Evolutionary conservation across 1,140 invertebrate genomes (phyloP), one percentile per base, ranked within the genome.

Genomic region (Brachionus sp.): DNA sequence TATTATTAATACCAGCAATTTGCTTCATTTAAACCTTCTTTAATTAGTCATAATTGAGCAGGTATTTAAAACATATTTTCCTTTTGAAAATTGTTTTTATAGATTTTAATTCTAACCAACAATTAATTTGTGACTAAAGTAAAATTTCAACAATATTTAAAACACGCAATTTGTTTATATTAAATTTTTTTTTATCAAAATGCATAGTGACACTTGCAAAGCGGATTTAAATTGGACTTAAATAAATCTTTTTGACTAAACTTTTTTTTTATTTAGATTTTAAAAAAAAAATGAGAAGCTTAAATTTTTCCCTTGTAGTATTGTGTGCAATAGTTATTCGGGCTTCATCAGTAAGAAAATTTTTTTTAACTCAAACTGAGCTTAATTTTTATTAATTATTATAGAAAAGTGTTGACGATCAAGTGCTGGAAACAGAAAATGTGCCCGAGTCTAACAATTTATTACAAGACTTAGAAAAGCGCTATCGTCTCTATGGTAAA

Each of bases 401-500:
- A 5, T 29, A 66, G 33, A 25, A 37, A 66, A 66, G 33, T 23
- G 25, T 33, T 33, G 68, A 42, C 13, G 16, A 37, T n/a, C 13
- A 7, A 39, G 16, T 39, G 13, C 12, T 73, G 7, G 37, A 73
- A 13, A 42, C 23, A 25, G 33, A 75, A 25, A 44, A 12, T n/a
- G 33, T n/a, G 19, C 39, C 39, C 6, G 35, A 37, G 9, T 70
- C 37, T 1, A 66, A 25, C 37, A 33, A 39, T 16, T 39, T 39
- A 37, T 23, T 57, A 12, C 39, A 46, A 29, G 42, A 75, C 13
- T 19, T 80, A 10, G 25, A 80, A 57, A 80, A 80, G 39, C 46
- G 77, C n/a, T 80, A 80, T 50, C 53, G 77, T 62, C 33, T 80
- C 19, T 37, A 57, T 62, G 77, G 77, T 19, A 80, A 66, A 64